A percentile compares a stretch with the other conserved stretches of the same genome.
These are phyloP conservation scores for Tipula lateralis DNA, from an alignment of 2,888 invertebrate species.

Conservation along the genomic window DNA sequence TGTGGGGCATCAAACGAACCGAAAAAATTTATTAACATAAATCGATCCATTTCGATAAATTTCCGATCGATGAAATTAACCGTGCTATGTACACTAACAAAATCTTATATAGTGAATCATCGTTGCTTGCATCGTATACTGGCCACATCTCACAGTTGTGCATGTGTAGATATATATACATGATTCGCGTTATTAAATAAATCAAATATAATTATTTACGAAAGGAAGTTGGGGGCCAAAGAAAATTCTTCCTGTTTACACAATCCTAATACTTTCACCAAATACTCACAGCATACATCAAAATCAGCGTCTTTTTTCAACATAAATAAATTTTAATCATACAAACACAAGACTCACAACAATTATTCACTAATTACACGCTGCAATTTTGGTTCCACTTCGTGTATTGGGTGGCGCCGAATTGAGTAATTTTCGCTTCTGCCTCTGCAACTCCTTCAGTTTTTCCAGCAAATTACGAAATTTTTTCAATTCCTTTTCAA, in stretches of 20 bases:
- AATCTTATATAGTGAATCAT: neutral
- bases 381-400: neutral
- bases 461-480: neutral
- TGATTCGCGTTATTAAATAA: neutral
- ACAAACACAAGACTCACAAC: neutral
- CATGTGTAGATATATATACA: neutral
- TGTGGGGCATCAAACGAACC: neutral
- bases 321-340: neutral
- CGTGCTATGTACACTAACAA: neutral
- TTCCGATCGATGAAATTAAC: neutral
- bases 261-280: neutral
- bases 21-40: neutral
- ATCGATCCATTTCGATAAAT: neutral
- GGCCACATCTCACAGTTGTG: neutral
- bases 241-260: neutral
- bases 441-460: neutral
- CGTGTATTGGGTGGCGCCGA: neutral
- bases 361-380: neutral
- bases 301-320: neutral
- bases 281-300: neutral
- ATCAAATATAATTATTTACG: neutral
- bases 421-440: neutral
- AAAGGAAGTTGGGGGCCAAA: neutral
- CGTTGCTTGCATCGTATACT: neutral
- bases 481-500: slow-evolving; percentile 26